Evolutionary conservation across 2,888 invertebrate species (phyloP), one percentile per base, ranked within the genome.

Genomic region (Meteorus cinctellus): DNA sequence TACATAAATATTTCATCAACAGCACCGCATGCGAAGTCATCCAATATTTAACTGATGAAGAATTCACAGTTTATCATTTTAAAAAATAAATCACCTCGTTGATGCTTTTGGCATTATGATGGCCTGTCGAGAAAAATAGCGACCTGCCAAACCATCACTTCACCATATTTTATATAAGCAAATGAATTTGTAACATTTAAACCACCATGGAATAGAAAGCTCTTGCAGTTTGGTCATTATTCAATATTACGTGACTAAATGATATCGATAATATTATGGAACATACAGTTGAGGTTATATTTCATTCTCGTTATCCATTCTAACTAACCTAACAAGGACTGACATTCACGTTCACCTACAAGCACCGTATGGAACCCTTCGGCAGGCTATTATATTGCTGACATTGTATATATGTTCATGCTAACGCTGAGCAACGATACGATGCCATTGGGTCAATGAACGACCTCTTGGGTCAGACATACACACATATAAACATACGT

Each of bases 361-460:
- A 75, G 72, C 51, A 31, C 67, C 59, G 51, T 66, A 60, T 36
- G 66, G 29, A 36, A 60, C 71, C 72, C 72, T 65, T 55, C 45
- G 34, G 34, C 65, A 60, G 55, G 65, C 66, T 71, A 69, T 77
- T 66, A 59, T 31, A 45, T 24, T 12, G 34, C 41, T 74, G 14
- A 31, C 12, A 55, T 19, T 55, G 8, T 76, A 19, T 36, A 31
- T 59, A 24, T 31, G 55, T 66, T 76, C 63, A 62, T 70, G 62
- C 66, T 24, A 72, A 70, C 51, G 41, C 45, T 55, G 69, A 71
- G 29, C 65, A 55, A 75, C 65, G 67, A 55, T 67, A 72, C 63
- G 69, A 60, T 74, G 69, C 55, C 74, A 41, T 67, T 74, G 72
- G 80, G 78, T 79, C 80, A 79, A 77, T 73, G 78, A 78, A 80